Evolutionary conservation across 2,888 invertebrate genomes (phyloP).

Genomic region (Callinectes sapidus): DNA sequence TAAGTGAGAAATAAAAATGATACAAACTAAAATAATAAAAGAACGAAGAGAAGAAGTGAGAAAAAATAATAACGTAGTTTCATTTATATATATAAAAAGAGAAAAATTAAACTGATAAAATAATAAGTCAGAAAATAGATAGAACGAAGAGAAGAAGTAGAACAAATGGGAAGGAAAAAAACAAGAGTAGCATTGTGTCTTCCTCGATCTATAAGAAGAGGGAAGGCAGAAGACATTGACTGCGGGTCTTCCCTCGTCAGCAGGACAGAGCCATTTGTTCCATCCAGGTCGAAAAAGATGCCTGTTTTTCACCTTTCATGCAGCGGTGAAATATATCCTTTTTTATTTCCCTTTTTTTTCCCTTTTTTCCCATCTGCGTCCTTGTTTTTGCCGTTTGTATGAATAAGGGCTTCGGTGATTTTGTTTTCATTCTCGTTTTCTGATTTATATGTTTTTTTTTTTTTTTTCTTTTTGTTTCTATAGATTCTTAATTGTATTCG

Average conservation of each 20-base stretch:
- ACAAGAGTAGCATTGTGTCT: neutral
- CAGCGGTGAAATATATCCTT: slow-evolving; percentile 32
- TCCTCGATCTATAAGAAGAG: slow-evolving; percentile 10
- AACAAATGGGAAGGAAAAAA: neutral
- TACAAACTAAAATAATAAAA: no score
- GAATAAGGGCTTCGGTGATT: neutral
- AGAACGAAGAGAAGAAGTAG: neutral
- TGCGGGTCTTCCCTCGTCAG: neutral
- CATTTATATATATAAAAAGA: no score
- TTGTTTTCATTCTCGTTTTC: neutral
- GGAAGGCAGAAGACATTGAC: neutral
- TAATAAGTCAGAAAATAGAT: no score
- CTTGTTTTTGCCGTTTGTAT: neutral
- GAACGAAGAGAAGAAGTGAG: no score
- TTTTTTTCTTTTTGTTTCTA: neutral
- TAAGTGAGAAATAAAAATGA: no score
- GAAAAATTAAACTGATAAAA: no score
- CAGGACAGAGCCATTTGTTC: slow-evolving; percentile 10
- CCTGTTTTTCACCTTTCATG: neutral
- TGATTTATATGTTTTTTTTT: neutral
- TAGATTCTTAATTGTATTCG: no score
- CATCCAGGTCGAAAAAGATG: neutral
- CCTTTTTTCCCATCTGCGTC: neutral
- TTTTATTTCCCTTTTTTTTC: neutral
- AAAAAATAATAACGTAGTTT: no score